Percentiles rank a stretch among this genome's conserved stretches.
Evolutionary conservation across 2,113 vertebrate genomes (phyloP).

Genomic region (Anas platyrhynchos): DNA sequence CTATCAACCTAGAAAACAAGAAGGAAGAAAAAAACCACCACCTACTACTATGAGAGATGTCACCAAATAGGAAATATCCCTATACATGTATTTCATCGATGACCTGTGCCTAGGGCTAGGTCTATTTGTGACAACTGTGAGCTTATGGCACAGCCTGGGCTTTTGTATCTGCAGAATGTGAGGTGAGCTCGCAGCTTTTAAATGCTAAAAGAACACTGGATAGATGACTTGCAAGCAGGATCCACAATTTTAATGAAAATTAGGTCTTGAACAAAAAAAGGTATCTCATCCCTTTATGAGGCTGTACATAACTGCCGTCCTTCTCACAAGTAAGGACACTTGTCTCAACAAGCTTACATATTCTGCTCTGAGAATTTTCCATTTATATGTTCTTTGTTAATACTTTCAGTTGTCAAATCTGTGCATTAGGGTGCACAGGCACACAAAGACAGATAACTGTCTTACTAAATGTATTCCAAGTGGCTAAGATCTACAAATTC

Average conservation of each 20-base stretch:
- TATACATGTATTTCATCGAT: not conserved
- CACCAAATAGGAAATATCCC: not conserved
- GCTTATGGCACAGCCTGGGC: not conserved
- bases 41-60: not conserved
- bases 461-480: not conserved
- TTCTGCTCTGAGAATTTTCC: not conserved
- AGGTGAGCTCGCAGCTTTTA: not conserved
- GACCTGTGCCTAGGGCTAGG: not conserved
- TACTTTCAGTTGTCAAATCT: not conserved
- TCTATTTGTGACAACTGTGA: not conserved
- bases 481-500: not conserved
- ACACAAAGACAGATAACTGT: accelerated
- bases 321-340: not conserved
- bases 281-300: not conserved
- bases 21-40: not conserved
- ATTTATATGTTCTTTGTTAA: not conserved
- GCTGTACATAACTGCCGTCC: not conserved
- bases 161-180: not conserved
- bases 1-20: not conserved
- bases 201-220: not conserved
- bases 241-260: not conserved
- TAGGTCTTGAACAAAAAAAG: not conserved
- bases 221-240: not conserved
- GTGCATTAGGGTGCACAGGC: not conserved
- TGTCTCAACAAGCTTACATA: not conserved